Evolutionary conservation across 2,797 vertebrate species (phyloP).

Genomic region (Pangasius mekongensis): DNA sequence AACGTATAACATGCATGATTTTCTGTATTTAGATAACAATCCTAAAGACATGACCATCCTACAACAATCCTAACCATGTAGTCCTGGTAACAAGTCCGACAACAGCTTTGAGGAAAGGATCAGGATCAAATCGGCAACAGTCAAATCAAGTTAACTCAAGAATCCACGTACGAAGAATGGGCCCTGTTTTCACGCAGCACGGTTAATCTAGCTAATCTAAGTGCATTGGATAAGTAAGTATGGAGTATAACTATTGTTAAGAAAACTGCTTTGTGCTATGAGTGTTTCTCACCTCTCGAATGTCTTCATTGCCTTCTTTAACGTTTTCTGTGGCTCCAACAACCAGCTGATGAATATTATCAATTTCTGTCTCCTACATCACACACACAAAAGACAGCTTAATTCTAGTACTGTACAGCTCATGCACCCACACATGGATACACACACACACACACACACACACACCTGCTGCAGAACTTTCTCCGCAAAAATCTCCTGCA

Average conservation of each 20-base stretch:
- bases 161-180: background rate
- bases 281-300: conserved; percentile 84
- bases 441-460: background rate
- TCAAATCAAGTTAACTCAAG: background rate
- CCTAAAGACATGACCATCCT: background rate
- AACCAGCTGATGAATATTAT: conserved; percentile 92
- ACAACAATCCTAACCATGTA: background rate
- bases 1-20: no score
- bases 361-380: conserved; percentile 90
- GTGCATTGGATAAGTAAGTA: background rate
- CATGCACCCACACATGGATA: background rate
- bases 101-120: background rate
- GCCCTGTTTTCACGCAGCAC: background rate
- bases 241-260: background rate
- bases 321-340: conserved; percentile 98
- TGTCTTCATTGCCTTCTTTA: conserved; percentile 98
- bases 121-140: background rate
- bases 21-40: background rate
- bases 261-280: background rate
- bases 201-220: background rate
- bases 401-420: background rate
- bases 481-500: conserved; percentile 98
- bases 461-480: conserved; percentile 95
- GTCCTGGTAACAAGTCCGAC: background rate
- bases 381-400: background rate